phyloP scores from a whole-genome alignment of 2,888 invertebrate genomes.

The Dryocosmus kuriphilus region DNA sequence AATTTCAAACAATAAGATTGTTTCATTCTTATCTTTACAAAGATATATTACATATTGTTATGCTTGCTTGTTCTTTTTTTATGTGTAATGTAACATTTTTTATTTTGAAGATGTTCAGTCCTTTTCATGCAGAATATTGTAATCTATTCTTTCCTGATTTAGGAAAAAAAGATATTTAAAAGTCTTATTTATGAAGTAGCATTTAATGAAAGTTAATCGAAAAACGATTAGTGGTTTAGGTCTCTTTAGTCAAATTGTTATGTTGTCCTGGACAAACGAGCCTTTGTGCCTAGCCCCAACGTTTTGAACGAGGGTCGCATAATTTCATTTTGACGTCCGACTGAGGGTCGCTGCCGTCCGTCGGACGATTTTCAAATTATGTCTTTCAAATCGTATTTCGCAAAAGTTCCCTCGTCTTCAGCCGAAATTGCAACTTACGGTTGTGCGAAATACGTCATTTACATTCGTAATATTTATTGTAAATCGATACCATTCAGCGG shows the following conservation, averaged over 20 bases:
- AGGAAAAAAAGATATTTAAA: not conserved
- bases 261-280: slow-evolving; percentile 70
- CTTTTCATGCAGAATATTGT: not conserved
- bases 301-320: slow-evolving; percentile 72
- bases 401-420: slow-evolving; percentile 55
- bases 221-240: slow-evolving; percentile 75
- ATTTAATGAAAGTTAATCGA: slow-evolving; percentile 76
- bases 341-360: slow-evolving; percentile 75
- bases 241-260: slow-evolving; percentile 73
- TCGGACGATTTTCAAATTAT: slow-evolving; percentile 77
- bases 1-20: too few species aligned
- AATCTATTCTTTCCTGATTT: not conserved
- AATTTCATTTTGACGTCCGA: slow-evolving; percentile 78
- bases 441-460: not conserved
- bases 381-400: slow-evolving; percentile 73
- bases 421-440: slow-evolving; percentile 45
- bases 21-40: too few species aligned
- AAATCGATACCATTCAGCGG: not conserved
- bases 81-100: fast-evolving
- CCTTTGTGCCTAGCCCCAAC: slow-evolving; percentile 66
- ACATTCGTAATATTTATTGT: not conserved
- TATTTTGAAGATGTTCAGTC: not conserved
- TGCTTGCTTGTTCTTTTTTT: not conserved
- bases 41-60: too few species aligned
- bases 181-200: slow-evolving; percentile 71